Evolutionary conservation across 2,113 vertebrate species (phyloP).

Genomic region (Sturnus vulgaris): DNA sequence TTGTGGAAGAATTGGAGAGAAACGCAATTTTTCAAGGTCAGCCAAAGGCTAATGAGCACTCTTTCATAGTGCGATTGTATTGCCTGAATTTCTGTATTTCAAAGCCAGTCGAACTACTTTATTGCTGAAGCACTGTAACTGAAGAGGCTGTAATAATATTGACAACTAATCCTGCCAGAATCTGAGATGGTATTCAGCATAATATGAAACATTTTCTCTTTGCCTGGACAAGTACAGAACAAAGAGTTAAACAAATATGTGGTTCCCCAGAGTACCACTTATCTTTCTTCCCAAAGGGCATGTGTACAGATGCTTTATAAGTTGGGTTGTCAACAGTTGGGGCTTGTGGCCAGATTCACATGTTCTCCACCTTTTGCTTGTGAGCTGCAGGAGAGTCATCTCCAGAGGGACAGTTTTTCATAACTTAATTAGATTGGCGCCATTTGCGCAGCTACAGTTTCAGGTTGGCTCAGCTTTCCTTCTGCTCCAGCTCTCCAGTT

Average conservation of each 20-base stretch:
- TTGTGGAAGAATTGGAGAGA: slow-evolving; percentile 56
- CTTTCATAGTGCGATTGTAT: slow-evolving; percentile 50
- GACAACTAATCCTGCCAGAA: slow-evolving; percentile 52
- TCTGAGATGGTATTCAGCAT: slow-evolving; percentile 41
- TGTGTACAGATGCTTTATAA: slow-evolving; percentile 26
- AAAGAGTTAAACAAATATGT: slow-evolving; percentile 52
- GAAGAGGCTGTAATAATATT: slow-evolving; percentile 63
- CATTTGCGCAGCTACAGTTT: slow-evolving; percentile 5
- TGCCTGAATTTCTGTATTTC: slow-evolving; percentile 64
- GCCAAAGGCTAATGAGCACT: slow-evolving; percentile 67
- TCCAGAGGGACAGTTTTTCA: slow-evolving; percentile 54
- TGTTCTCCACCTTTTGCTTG: slow-evolving; percentile 41
- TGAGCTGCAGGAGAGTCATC: slow-evolving; percentile 38
- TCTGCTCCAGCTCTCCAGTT: slow-evolving; percentile 32
- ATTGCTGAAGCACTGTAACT: slow-evolving; percentile 56
- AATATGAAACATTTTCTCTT: slow-evolving; percentile 53
- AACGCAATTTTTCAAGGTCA: slow-evolving; percentile 53
- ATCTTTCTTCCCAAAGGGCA: slow-evolving; percentile 48
- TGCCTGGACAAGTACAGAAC: slow-evolving; percentile 7
- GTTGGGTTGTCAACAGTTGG: slow-evolving; percentile 31
- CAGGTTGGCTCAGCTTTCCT: slow-evolving; percentile 28
- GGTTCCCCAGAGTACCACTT: neutral
- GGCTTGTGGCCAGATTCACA: slow-evolving; percentile 46
- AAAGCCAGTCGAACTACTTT: slow-evolving; percentile 55
- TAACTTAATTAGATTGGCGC: slow-evolving; percentile 61